These are phyloP conservation scores for Corythoichthys intestinalis DNA, from an alignment of 2,113 vertebrate genomes.

Conservation along the genomic window DNA sequence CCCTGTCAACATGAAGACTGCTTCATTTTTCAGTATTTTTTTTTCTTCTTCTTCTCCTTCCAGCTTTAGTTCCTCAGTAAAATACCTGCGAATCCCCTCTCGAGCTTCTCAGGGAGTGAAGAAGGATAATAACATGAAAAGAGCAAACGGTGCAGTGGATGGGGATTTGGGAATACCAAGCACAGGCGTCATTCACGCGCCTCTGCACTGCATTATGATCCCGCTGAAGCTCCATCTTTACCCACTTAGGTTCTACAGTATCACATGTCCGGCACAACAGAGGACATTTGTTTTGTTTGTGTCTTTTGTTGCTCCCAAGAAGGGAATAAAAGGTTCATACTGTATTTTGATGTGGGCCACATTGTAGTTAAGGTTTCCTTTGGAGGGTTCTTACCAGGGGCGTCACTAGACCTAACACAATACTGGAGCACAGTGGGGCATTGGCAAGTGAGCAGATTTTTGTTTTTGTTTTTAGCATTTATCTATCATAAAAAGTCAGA, in stretches of 20 bases:
- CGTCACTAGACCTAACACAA: background rate
- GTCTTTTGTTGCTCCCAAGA: background rate
- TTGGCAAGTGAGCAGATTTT: no score
- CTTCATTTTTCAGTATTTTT: background rate
- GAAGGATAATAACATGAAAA: slow-evolving; percentile 63
- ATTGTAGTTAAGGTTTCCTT: no score
- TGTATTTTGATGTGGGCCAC: background rate
- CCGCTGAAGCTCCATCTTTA: slow-evolving; percentile 50
- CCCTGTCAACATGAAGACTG: slow-evolving; percentile 1
- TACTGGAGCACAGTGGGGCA: background rate
- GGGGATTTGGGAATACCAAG: slow-evolving; percentile 61
- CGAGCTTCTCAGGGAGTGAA: slow-evolving; percentile 41
- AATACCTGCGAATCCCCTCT: slow-evolving; percentile 30
- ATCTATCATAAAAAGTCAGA: no score
- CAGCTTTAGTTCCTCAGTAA: slow-evolving; percentile 2
- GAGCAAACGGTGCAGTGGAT: slow-evolving; percentile 56
- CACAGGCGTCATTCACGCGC: slow-evolving; percentile 63
- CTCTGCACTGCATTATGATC: slow-evolving; percentile 58
- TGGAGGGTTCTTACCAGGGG: no score
- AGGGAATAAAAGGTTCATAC: background rate
- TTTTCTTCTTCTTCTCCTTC: background rate
- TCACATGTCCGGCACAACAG: background rate
- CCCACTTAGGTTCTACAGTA: slow-evolving; percentile 2
- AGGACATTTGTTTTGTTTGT: background rate
- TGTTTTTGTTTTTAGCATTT: no score